phyloP scores from a whole-genome alignment of 2,113 vertebrate species.

The Enhydra lutris region DNA sequence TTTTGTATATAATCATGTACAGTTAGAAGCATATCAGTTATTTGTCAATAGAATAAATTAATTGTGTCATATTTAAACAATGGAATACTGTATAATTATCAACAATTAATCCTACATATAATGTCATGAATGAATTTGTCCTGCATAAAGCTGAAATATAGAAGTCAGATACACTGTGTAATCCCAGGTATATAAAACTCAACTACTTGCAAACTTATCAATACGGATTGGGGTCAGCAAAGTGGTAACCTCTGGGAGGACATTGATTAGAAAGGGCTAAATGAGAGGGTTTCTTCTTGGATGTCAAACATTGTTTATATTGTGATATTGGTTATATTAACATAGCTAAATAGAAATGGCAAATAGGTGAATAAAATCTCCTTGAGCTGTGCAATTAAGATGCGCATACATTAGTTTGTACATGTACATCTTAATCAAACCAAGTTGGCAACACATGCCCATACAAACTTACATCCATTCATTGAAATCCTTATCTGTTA shows the following conservation, averaged over 20 bases:
- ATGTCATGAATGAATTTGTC: neutral
- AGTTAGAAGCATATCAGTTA: neutral
- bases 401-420: neutral
- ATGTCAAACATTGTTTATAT: neutral
- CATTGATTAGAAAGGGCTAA: neutral
- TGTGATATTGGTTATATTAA: neutral
- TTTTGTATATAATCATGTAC: neutral
- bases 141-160: neutral
- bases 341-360: neutral
- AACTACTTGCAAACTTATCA: neutral
- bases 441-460: neutral
- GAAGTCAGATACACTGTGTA: neutral
- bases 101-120: neutral
- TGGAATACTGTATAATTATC: neutral
- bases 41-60: neutral
- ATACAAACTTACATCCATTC: neutral
- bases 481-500: neutral
- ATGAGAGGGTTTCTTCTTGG: neutral
- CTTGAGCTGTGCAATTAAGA: neutral
- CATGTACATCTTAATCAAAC: neutral
- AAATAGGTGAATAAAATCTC: neutral
- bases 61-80: neutral
- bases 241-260: neutral
- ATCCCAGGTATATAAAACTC: neutral
- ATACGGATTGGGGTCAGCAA: neutral